Percentiles rank a stretch among this genome's conserved stretches.
Conservation (phyloP, 2,888 invertebrate species). For the Oscheius sp. region DNA sequence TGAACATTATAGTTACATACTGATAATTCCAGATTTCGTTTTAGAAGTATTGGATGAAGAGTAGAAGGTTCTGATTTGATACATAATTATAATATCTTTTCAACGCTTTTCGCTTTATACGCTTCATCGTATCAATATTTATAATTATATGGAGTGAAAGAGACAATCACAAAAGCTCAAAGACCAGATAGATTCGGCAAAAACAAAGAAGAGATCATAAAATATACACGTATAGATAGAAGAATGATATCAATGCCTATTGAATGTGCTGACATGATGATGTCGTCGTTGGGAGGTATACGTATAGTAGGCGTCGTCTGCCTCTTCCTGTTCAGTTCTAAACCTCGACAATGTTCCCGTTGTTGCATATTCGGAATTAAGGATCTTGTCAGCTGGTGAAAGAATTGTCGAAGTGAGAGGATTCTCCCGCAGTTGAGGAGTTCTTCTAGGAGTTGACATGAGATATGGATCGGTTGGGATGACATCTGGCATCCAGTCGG, state of each 20-base stretch:
- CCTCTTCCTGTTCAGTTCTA: slow-evolving; percentile 55
- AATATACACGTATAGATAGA: slow-evolving; percentile 8
- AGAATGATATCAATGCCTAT: slow-evolving; percentile 6
- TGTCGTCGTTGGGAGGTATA: slow-evolving; percentile 48
- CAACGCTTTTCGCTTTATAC: no score
- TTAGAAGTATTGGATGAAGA: no score
- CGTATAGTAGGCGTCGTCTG: slow-evolving; percentile 66
- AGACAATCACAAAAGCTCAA: no score
- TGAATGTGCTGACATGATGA: slow-evolving; percentile 30
- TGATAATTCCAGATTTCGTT: no score
- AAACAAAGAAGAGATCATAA: slow-evolving; percentile 13
- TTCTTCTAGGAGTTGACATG: slow-evolving; percentile 37
- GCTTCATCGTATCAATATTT: no score
- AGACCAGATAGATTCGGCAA: slow-evolving; percentile 19
- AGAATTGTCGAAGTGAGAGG: slow-evolving; percentile 39
- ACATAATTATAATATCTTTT: no score
- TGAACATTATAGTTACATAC: no score
- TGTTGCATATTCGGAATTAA: slow-evolving; percentile 46
- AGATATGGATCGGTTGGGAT: slow-evolving; percentile 42
- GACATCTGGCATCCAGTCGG: slow-evolving; percentile 59
- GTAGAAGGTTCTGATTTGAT: no score
- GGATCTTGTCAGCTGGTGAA: slow-evolving; percentile 54
- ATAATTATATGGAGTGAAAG: no score
- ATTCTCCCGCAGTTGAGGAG: slow-evolving; percentile 26
- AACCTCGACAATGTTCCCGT: slow-evolving; percentile 48